phyloP scores from a whole-genome alignment of 2,113 vertebrate species.

The Dipodomys merriami region DNA sequence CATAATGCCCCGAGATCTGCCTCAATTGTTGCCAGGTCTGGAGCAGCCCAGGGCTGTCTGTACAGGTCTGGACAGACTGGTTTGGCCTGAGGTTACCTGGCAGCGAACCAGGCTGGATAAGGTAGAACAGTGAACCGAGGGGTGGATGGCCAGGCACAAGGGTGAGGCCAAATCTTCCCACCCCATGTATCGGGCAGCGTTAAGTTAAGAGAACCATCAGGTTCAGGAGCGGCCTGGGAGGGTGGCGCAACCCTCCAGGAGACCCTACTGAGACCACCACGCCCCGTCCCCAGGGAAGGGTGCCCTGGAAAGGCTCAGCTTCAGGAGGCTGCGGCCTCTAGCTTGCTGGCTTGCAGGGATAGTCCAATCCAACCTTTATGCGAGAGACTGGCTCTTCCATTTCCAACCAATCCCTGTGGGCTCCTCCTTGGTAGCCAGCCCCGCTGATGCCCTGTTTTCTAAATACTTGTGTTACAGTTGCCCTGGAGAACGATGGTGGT shows the following conservation, averaged over 20 bases:
- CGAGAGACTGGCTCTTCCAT: rapidly evolving
- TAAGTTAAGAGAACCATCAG: neutral
- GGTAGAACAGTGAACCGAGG: neutral
- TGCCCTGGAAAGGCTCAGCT: neutral
- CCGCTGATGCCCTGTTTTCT: neutral
- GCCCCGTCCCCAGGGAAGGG: rapidly evolving
- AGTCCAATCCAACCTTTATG: neutral
- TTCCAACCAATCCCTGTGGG: neutral
- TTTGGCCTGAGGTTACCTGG: neutral
- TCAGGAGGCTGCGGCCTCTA: neutral
- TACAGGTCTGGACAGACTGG: neutral
- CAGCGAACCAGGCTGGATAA: neutral
- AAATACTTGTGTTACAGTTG: constrained; percentile 18
- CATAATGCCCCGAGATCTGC: neutral
- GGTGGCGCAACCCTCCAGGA: neutral
- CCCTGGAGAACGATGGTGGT: constrained; percentile 39
- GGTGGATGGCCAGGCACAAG: neutral
- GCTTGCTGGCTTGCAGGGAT: neutral
- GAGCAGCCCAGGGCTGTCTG: neutral
- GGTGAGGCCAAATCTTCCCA: neutral
- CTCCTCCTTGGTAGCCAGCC: rapidly evolving
- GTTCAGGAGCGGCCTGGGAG: neutral
- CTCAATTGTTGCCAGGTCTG: neutral
- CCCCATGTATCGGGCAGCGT: neutral
- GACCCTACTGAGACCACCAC: rapidly evolving